Evolutionary conservation across 2,797 vertebrate genomes (phyloP).

Genomic region (Macropodus opercularis): DNA sequence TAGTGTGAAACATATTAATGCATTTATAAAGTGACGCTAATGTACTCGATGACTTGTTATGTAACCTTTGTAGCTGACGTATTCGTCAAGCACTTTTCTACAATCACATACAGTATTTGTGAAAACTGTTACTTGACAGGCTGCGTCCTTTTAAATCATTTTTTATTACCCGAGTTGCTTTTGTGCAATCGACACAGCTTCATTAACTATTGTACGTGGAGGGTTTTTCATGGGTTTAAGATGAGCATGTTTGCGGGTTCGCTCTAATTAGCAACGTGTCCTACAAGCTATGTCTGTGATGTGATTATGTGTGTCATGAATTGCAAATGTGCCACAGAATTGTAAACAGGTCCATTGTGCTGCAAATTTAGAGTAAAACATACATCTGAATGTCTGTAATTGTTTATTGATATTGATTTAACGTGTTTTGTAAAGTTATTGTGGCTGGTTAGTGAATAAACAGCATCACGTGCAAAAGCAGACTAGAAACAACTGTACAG

Average conservation of each 20-base stretch:
- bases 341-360: conserved; percentile 55
- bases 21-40: conserved; percentile 4
- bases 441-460: conserved; percentile 5
- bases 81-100: conserved; percentile 4
- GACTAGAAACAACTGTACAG: neutral
- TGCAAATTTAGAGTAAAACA: conserved; percentile 8
- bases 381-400: neutral
- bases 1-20: conserved; percentile 4
- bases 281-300: conserved; percentile 60
- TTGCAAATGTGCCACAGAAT: conserved; percentile 26
- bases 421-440: too few species aligned
- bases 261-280: conserved; percentile 64
- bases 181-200: conserved; percentile 28
- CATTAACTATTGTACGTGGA: conserved; percentile 28
- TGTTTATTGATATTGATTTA: conserved; percentile 12
- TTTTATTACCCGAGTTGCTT: conserved; percentile 9
- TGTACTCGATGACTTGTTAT: neutral
- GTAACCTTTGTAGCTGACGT: conserved; percentile 5
- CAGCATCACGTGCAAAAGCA: neutral
- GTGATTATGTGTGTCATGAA: conserved; percentile 57
- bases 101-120: neutral
- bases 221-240: conserved; percentile 44
- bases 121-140: conserved; percentile 3
- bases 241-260: conserved; percentile 52
- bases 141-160: neutral